A percentile compares a stretch with the other conserved stretches of the same genome.
phyloP scores from a whole-genome alignment of 2,888 invertebrate species.

The Acanthosoma haemorrhoidale region DNA sequence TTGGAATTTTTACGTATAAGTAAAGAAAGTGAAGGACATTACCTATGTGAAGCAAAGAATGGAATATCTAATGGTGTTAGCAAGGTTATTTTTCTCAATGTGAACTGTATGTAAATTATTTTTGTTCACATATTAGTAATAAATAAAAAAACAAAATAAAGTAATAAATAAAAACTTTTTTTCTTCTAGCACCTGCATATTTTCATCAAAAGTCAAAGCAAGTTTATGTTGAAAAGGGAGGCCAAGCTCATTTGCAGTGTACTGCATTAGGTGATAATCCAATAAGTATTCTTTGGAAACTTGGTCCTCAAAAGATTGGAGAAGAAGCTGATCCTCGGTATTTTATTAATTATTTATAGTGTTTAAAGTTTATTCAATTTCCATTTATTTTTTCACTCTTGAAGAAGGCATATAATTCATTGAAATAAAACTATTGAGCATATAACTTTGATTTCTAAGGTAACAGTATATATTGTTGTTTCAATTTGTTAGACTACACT shows the following conservation, averaged over 20 bases:
- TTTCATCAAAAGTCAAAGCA: slow-evolving; percentile 78
- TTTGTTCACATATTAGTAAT: neutral
- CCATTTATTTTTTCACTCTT: no score
- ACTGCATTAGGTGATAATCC: slow-evolving; percentile 84
- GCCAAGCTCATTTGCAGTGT: slow-evolving; percentile 78
- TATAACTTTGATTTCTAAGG: no score
- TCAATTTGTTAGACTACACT: no score
- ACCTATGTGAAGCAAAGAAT: slow-evolving; percentile 89
- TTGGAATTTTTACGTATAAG: slow-evolving; percentile 74
- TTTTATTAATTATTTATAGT: neutral
- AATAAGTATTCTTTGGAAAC: slow-evolving; percentile 77
- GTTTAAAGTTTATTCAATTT: neutral
- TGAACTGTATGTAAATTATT: slow-evolving; percentile 64
- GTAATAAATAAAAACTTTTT: slow-evolving; percentile 16
- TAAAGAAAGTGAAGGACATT: slow-evolving; percentile 84
- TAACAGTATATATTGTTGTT: no score
- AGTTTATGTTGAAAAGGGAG: slow-evolving; percentile 74
- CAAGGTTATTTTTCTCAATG: slow-evolving; percentile 84
- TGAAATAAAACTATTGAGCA: no score
- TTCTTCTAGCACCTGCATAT: slow-evolving; percentile 67
- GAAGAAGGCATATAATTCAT: no score
- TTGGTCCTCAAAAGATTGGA: slow-evolving; percentile 65
- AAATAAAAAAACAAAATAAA: no score
- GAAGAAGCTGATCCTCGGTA: slow-evolving; percentile 66
- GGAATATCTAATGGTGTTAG: slow-evolving; percentile 86